phyloP scores from a whole-genome alignment of 2,113 vertebrate species.

The Brienomyrus longianalis region DNA sequence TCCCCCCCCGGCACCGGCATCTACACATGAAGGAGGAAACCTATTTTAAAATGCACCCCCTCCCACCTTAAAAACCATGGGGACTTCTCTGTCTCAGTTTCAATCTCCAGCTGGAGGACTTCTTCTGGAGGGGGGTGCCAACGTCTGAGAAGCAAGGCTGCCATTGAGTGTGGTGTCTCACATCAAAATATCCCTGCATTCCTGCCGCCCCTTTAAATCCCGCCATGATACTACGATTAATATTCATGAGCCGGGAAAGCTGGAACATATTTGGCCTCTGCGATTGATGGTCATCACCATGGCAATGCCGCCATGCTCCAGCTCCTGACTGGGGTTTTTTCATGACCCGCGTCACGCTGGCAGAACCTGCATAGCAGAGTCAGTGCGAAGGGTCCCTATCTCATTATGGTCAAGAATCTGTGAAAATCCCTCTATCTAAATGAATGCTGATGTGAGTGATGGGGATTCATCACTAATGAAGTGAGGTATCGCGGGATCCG shows the following conservation, averaged over 20 bases:
- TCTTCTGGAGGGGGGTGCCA: slow-evolving; percentile 41
- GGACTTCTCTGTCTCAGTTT: slow-evolving; percentile 54
- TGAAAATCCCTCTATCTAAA: background rate
- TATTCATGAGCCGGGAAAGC: background rate
- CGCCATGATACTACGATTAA: background rate
- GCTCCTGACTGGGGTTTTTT: background rate
- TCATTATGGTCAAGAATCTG: background rate
- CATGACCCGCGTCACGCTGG: background rate
- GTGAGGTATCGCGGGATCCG: background rate
- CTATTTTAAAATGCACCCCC: slow-evolving; percentile 42
- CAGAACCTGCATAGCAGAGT: background rate
- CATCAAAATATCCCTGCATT: background rate
- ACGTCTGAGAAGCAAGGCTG: slow-evolving; percentile 17
- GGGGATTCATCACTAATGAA: background rate
- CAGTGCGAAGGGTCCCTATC: too few species aligned
- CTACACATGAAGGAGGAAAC: slow-evolving; percentile 48
- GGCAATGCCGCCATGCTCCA: background rate
- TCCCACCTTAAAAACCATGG: slow-evolving; percentile 40
- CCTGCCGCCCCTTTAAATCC: background rate
- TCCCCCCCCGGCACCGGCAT: background rate
- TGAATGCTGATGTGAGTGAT: background rate
- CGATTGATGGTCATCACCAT: background rate
- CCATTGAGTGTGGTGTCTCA: background rate
- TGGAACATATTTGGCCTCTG: background rate
- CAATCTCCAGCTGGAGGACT: slow-evolving; percentile 56